Conservation (phyloP, 2,888 invertebrate species). For the Blastobasis lacticolella region DNA sequence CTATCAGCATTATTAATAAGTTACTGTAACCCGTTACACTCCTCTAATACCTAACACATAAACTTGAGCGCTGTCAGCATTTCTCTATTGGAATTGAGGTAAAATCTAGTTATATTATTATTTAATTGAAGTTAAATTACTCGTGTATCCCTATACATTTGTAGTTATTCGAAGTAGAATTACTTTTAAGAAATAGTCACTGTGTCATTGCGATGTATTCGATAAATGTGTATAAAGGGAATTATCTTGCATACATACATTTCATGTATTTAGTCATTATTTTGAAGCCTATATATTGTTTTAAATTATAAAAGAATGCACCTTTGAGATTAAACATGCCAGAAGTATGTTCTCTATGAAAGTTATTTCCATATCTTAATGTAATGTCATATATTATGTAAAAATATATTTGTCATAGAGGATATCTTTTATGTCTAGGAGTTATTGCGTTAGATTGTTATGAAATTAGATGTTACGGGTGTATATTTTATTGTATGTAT, state of each 20-base stretch:
- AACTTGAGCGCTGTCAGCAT: conserved; percentile 33
- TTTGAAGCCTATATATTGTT: conserved; percentile 18
- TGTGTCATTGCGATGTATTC: conserved; percentile 2
- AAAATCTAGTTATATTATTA: conserved; percentile 20
- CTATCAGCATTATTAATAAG: too few relatives aligned
- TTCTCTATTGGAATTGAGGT: conserved; percentile 29
- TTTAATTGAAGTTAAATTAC: conserved; percentile 8
- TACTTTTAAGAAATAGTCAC: not conserved
- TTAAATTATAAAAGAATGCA: conserved; percentile 8
- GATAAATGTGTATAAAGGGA: conserved; percentile 22
- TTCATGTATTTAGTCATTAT: conserved; percentile 6
- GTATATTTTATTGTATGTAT: conserved; percentile 46
- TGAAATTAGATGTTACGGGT: conserved; percentile 49
- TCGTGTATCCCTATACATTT: not conserved
- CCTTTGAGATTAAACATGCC: conserved; percentile 10
- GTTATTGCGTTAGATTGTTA: conserved; percentile 55
- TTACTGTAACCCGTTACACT: too few relatives aligned
- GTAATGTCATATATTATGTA: conserved; percentile 28
- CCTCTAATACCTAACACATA: too few relatives aligned
- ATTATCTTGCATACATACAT: conserved; percentile 24
- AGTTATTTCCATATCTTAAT: conserved; percentile 22
- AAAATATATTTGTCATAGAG: conserved; percentile 29
- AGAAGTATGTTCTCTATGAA: conserved; percentile 11
- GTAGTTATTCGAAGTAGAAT: not conserved
- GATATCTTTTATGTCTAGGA: conserved; percentile 33